These are phyloP conservation scores for Torymus tubicola DNA, from an alignment of 2,888 invertebrate genomes.

Conservation along the genomic window DNA sequence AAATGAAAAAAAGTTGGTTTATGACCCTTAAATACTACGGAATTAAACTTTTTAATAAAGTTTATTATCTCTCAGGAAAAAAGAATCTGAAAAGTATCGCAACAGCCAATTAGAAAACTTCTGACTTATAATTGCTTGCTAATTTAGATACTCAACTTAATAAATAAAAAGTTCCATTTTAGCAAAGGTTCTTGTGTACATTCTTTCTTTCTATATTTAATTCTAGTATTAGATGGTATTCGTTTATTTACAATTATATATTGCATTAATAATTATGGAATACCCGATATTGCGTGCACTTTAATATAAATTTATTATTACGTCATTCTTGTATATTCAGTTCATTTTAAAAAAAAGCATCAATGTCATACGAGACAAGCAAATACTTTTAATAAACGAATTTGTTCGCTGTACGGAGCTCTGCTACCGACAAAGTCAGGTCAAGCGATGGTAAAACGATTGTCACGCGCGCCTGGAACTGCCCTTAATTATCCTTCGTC, in stretches of 20 bases:
- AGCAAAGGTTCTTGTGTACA: too few species aligned
- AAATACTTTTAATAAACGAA: not conserved
- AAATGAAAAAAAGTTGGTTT: too few species aligned
- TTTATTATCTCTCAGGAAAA: too few species aligned
- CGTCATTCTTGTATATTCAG: not conserved
- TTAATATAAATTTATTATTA: conserved; percentile 15
- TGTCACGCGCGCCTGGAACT: conserved; percentile 32
- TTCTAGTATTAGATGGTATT: too few species aligned
- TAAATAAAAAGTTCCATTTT: too few species aligned
- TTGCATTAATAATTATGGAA: not conserved
- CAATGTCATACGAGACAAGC: not conserved
- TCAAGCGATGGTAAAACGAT: conserved; percentile 39
- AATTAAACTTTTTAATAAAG: too few species aligned
- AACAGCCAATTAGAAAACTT: too few species aligned
- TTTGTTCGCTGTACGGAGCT: not conserved
- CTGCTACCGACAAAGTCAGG: not conserved
- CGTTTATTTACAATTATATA: not conserved
- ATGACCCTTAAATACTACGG: too few species aligned
- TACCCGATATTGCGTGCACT: not conserved
- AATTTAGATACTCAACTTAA: too few species aligned
- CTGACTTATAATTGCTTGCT: too few species aligned
- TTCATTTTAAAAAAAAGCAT: not conserved
- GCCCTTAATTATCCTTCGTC: conserved; percentile 41
- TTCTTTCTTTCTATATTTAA: too few species aligned
- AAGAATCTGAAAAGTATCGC: too few species aligned